Evolutionary conservation across 2,113 vertebrate species (phyloP), one percentile per base, ranked within the genome.

Genomic region (Oceanodroma tethys): DNA sequence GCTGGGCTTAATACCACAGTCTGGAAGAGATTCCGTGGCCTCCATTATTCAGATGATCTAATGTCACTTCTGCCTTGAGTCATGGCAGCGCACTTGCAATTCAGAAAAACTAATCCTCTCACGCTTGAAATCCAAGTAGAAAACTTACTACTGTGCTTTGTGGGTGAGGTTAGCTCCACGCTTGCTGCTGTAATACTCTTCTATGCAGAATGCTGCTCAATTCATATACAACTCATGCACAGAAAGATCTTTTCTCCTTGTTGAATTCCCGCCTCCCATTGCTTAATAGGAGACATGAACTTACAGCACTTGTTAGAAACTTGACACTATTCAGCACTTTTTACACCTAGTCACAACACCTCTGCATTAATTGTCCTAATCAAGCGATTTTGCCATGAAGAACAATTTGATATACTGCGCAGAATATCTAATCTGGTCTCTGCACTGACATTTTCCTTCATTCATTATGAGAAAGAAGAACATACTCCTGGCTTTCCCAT

Each of bases 161-260:
- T 23, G n/a, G 22, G 38, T 6, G 68, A 79, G 7, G 11, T 21
- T 6, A 48, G 26, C 22, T 62, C 34, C n/a, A 30, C 0, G 0
- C 25, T 42, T 43, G 71, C 88, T 83, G 63, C 53, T 62, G 58
- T 34, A 27, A 38, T 47, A 11, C 10, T 52, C 53, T 42, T 42
- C 62, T n/a, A 3, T 13, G 13, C 71, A 73, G 58, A 84, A 48
- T 1, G 36, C 53, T 55, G 67, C 90, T 80, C 45, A 38, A 4
- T 48, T 70, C 25, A 15, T 7, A 43, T 7, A 40, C 53, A 63
- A 47, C 26, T 59, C 19, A 27, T 12, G 59, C 59, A 30, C 0
- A 43, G 30, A 73, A 75, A 63, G 26, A 66, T 38, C 25, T 90
- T 34, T 70, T 47, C 67, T 85, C 25, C 23, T 15, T 22, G 18